phyloP scores from a whole-genome alignment of 2,113 vertebrate species.

The Tinamus guttatus region DNA sequence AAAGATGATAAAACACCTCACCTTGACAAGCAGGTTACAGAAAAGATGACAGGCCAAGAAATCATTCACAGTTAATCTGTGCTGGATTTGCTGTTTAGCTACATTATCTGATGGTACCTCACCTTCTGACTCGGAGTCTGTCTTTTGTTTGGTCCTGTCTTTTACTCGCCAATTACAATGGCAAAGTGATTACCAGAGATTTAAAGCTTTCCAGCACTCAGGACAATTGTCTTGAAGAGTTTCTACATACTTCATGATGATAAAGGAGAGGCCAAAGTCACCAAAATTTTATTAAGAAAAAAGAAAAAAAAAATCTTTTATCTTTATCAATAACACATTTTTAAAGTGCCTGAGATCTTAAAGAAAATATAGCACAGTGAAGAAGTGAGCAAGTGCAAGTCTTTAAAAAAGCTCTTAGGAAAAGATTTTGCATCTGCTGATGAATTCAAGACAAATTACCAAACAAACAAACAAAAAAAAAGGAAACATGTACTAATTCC shows the following conservation, averaged over 20 bases:
- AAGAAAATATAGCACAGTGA: background rate
- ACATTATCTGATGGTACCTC: background rate
- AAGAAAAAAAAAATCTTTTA: background rate
- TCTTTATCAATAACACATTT: background rate
- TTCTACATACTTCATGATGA: background rate
- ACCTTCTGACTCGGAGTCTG: background rate
- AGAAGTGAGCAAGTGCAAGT: too few species aligned
- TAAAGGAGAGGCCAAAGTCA: background rate
- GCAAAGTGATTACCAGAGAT: constrained; percentile 13
- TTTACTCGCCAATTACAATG: constrained; percentile 12
- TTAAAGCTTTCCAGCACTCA: background rate
- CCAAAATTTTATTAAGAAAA: background rate
- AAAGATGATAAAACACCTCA: background rate
- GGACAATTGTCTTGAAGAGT: background rate
- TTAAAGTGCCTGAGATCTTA: background rate
- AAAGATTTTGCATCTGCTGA: background rate
- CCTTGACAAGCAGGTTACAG: background rate
- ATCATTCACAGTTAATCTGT: background rate
- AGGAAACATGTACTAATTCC: background rate
- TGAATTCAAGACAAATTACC: background rate
- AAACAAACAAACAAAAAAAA: background rate
- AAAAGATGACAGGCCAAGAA: background rate
- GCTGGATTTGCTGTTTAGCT: background rate
- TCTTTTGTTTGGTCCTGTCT: background rate
- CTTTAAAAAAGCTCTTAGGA: background rate